Evolutionary conservation across 1,140 invertebrate genomes (phyloP), one percentile per base, ranked within the genome.

Genomic region (Thalassaphorura encarpata): DNA sequence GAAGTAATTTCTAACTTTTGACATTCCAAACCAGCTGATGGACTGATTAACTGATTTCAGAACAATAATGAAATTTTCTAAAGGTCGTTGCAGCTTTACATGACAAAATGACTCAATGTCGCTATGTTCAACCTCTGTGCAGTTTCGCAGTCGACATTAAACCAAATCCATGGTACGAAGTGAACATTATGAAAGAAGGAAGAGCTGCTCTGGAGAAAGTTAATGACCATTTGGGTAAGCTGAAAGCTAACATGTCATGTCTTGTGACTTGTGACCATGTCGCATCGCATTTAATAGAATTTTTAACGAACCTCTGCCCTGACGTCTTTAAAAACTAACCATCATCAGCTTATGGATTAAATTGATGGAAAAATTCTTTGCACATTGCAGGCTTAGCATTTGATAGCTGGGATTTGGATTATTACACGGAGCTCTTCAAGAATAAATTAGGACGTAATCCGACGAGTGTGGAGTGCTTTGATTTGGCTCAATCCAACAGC

Each of bases 401-500:
- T 71, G 89, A 89, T 69, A 77, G 85, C 43, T 88, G 85, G 79
- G 89, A 94, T 72, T 73, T 94, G 60, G 79, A 87, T 41, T 92
- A 84, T 68, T 93, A 94, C 66, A 84, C 83, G 39, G 75, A 87
- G 61, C 68, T 94, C 15, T 94, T 93, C 73, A 73, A 77, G 53
- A 76, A 83, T 47, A 85, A 87, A 63, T 72, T 95, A 1, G 84
- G 87, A 60, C 77, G 93, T 42, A 95, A 98, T 76, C 94, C 95
- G 16, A 98, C 94, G 0, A 96, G 87, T 70, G 92, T 97, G 0
- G 95, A 99, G 72, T 87, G 94, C 65, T 97, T 97, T 76, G 95
- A 98, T 76, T 78, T 97, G 47, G 94, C 95, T n/a, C 95, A 99
- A 72, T 95, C 91, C 18, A 98, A 98, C 70, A 95, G 87, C 72